Conservation (phyloP, 2,888 invertebrate species). For the Agrochola circellaris region DNA sequence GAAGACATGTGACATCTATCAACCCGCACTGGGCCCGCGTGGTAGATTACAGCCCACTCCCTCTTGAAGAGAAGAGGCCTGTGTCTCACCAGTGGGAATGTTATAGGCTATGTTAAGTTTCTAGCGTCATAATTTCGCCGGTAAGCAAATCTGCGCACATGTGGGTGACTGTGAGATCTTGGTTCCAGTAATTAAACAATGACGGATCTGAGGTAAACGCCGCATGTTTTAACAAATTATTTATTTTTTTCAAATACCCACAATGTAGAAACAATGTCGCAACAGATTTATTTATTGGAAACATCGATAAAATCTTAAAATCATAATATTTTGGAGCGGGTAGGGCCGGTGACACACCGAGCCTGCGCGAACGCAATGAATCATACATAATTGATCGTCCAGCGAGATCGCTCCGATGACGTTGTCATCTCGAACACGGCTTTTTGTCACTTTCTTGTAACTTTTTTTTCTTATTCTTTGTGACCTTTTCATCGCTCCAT, state of each 20-base stretch:
- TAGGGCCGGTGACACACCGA: conserved; percentile 71
- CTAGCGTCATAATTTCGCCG: background rate
- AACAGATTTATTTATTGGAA: conserved; percentile 69
- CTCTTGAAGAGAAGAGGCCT: background rate
- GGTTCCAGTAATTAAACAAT: conserved; percentile 43
- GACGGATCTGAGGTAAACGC: conserved; percentile 55
- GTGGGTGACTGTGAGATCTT: background rate
- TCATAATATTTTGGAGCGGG: conserved; percentile 86
- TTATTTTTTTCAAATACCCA: conserved; percentile 57
- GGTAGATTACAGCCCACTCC: background rate
- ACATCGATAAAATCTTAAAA: conserved; percentile 84
- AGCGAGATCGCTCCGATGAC: conserved; percentile 72
- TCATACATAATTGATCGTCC: conserved; percentile 87
- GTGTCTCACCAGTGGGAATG: background rate
- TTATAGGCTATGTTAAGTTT: background rate
- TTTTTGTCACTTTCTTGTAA: conserved; percentile 80
- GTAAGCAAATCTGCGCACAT: conserved; percentile 8
- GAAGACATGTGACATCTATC: background rate
- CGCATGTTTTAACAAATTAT: conserved; percentile 2
- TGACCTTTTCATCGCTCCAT: conserved; percentile 65
- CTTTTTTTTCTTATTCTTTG: conserved; percentile 54
- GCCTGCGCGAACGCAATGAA: conserved; percentile 83
- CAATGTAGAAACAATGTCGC: conserved; percentile 62
- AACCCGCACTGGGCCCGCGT: background rate
- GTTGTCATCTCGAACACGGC: conserved; percentile 81